These are phyloP conservation scores for Eumaeus atala DNA, from an alignment of 1,140 invertebrate species.

Conservation along the genomic window DNA sequence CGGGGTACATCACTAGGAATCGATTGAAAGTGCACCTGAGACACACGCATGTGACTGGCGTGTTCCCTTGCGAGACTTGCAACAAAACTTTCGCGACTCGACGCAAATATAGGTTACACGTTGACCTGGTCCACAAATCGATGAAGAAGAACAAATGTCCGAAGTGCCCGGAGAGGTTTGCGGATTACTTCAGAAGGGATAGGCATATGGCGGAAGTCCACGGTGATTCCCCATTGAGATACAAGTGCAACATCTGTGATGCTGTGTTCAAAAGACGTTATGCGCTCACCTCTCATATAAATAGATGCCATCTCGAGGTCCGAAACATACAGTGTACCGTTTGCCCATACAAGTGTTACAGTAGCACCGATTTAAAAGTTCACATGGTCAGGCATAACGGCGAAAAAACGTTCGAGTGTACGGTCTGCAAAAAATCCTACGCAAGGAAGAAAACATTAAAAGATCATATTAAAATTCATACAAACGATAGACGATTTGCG, in stretches of 20 bases:
- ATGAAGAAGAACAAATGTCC: constrained; percentile 38
- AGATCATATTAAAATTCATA: constrained; percentile 72
- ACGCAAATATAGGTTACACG: constrained; percentile 38
- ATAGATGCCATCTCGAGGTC: constrained; percentile 40
- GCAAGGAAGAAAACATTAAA: constrained; percentile 77
- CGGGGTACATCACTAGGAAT: constrained; percentile 39
- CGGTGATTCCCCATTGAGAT: constrained; percentile 31
- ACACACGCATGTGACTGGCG: constrained; percentile 26
- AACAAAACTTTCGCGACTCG: constrained; percentile 32
- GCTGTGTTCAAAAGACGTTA: constrained; percentile 30
- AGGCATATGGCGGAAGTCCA: constrained; percentile 45
- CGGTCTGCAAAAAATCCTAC: constrained; percentile 75
- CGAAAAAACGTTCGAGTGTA: constrained; percentile 71
- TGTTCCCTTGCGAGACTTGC: constrained; percentile 34
- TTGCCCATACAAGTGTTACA: constrained; percentile 41
- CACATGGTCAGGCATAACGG: constrained; percentile 80
- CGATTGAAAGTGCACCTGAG: constrained; percentile 35
- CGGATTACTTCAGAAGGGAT: constrained; percentile 38
- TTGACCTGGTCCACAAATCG: constrained; percentile 33
- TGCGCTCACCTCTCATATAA: constrained; percentile 32
- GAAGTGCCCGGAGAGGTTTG: constrained; percentile 41
- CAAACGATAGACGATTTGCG: constrained; percentile 52
- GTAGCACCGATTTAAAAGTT: constrained; percentile 44
- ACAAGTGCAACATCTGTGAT: constrained; percentile 45
- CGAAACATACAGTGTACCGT: constrained; percentile 35